Conservation (phyloP, 2,888 invertebrate species). For the Andrena flavipes region DNA sequence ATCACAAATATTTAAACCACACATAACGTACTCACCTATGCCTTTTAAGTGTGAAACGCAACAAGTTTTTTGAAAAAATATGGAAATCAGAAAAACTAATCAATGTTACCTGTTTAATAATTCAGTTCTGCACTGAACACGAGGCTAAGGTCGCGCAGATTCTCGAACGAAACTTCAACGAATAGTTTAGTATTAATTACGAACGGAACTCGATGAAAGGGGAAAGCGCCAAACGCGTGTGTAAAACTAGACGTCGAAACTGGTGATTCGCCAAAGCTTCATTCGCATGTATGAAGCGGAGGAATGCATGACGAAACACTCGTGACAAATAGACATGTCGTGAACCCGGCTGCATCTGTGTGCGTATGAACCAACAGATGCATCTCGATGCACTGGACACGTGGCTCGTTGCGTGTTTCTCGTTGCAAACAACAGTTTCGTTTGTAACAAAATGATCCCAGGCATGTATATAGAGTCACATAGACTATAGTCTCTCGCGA, state of each 20-base stretch:
- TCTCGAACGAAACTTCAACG: not conserved
- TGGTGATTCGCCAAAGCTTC: conserved; percentile 64
- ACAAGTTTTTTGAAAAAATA: not conserved
- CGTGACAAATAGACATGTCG: conserved; percentile 15
- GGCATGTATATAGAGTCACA: not conserved
- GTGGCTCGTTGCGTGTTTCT: conserved; percentile 3
- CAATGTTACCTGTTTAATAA: not conserved
- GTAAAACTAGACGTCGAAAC: conserved; percentile 32
- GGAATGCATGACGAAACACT: conserved; percentile 61
- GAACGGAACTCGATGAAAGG: not conserved
- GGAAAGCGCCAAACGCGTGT: conserved; percentile 6
- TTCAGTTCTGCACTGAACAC: not conserved
- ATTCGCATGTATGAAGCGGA: conserved; percentile 36
- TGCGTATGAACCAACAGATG: conserved; percentile 17
- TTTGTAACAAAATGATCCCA: conserved; percentile 36
- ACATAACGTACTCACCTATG: not conserved
- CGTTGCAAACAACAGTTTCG: not conserved
- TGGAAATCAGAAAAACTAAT: not conserved
- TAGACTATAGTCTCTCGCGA: not conserved
- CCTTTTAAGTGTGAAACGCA: not conserved
- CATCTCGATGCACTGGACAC: conserved; percentile 19
- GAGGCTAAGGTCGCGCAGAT: not conserved
- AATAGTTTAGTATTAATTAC: not conserved
- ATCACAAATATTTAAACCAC: too few relatives aligned
- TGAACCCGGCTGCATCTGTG: conserved; percentile 11